These are phyloP conservation scores for Probosciger aterrimus DNA, from an alignment of 2,113 vertebrate genomes.

Conservation along the genomic window DNA sequence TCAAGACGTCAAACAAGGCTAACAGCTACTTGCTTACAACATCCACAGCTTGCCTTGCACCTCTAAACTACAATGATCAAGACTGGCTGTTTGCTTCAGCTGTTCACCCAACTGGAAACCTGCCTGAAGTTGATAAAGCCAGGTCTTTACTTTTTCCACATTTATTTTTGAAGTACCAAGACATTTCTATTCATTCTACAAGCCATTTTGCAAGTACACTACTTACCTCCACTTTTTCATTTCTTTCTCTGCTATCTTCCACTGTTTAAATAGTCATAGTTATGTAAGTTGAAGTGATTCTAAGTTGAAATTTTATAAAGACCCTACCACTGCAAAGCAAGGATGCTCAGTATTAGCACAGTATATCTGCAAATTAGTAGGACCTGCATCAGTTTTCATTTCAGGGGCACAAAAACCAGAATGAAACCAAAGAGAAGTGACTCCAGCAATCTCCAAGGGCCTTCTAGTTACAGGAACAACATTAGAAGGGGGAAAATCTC, in stretches of 20 bases:
- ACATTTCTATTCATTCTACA: neutral
- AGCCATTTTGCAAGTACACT: neutral
- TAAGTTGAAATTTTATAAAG: neutral
- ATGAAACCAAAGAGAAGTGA: neutral
- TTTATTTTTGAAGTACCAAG: neutral
- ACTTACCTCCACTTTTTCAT: neutral
- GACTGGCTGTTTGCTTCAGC: neutral
- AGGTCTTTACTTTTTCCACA: neutral
- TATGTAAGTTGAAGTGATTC: neutral
- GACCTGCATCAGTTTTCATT: neutral
- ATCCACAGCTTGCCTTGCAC: rapidly evolving
- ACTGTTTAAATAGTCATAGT: neutral
- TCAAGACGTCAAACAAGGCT: neutral
- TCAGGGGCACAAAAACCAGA: neutral
- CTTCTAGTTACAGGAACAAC: neutral
- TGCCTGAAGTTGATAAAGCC: neutral
- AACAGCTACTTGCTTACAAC: neutral
- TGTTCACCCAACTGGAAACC: neutral
- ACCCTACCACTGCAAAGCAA: neutral
- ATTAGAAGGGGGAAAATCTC: neutral
- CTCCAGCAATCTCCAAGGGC: neutral
- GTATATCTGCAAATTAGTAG: rapidly evolving
- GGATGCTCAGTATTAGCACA: neutral
- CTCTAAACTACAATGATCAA: neutral
- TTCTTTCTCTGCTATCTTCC: neutral